Evolutionary conservation across 2,797 vertebrate genomes (phyloP), one percentile per base, ranked within the genome.

Genomic region (Sebastes oblongus): DNA sequence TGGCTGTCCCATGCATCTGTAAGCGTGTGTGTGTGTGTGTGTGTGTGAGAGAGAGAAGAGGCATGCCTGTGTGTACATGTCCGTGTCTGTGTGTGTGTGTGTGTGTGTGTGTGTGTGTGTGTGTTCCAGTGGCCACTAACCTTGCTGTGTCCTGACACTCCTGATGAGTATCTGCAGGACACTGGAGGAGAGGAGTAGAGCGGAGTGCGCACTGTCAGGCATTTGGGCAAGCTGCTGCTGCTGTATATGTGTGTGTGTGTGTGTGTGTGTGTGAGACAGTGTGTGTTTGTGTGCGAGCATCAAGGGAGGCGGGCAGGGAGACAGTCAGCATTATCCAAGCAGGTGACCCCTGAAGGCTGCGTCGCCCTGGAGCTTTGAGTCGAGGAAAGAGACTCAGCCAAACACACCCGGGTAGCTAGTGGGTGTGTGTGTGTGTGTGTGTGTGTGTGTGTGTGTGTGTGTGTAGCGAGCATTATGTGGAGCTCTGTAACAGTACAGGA

Each of bases 81-180:
- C 29, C 14, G 78, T 65, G 39, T 42, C 14, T 81, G 60, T 27
- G 60, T 80, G 24, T 24, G 60, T 52, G 65, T 80, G 75, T 73
- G 77, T 85, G 95, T 95, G 85, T 85, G 85, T 95, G 96, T 97
- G n/a, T 24, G 75, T 75, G 77, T 85, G 95, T 95, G 85, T 85
- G 85, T 95, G 96, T 97, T 97, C 93, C 96, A 96, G 96, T 97
- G 97, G 97, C 97, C 97, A 96, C 98, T 99, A 98, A 99, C 98
- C 98, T 99, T 99, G 98, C 97, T 97, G 97, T 97, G 98, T 98
- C 98, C 98, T 98, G 98, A 99, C 97, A 97, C 97, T 98, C 97
- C 96, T 98, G 98, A 99, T 99, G 98, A 98, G 97, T 94, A 98
- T 98, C 98, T 98, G 97, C 97, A 98, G 97, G 97, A 98, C 97